phyloP scores from a whole-genome alignment of 2,113 vertebrate genomes.

The Psammodynastes pulverulentus region DNA sequence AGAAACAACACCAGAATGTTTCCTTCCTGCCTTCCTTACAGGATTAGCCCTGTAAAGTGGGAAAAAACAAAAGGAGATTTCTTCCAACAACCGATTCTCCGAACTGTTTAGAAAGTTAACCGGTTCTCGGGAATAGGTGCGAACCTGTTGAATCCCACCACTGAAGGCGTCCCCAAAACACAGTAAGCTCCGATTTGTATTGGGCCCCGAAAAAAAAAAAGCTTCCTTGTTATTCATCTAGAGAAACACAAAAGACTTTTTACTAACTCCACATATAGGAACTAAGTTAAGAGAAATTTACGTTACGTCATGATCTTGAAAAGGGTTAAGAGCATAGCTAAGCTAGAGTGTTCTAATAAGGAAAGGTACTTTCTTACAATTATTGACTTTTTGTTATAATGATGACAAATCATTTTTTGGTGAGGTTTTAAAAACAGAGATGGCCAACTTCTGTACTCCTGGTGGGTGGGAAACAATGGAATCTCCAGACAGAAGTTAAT shows the following conservation, averaged over 20 bases:
- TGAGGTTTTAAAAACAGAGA: constrained; percentile 51
- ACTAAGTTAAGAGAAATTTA: constrained; percentile 72
- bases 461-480: background rate
- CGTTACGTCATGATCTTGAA: constrained; percentile 70
- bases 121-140: too few relatives aligned
- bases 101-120: too few relatives aligned
- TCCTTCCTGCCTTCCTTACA: too few relatives aligned
- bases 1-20: too few relatives aligned
- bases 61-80: too few relatives aligned
- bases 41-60: too few relatives aligned
- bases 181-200: constrained; percentile 59
- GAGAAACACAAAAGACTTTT: constrained; percentile 75
- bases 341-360: constrained; percentile 75
- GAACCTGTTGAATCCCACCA: too few relatives aligned
- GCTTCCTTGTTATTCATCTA: constrained; percentile 69
- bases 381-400: constrained; percentile 64
- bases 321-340: constrained; percentile 72
- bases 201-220: constrained; percentile 66
- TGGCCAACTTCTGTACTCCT: background rate
- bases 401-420: constrained; percentile 63
- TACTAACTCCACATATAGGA: constrained; percentile 73
- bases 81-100: too few relatives aligned
- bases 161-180: constrained; percentile 55
- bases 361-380: constrained; percentile 71
- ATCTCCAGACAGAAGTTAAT: background rate